A percentile compares a stretch with the other conserved stretches of the same genome.
Evolutionary conservation across 1,140 invertebrate genomes (phyloP).

Genomic region (Drosophila repletoides): DNA sequence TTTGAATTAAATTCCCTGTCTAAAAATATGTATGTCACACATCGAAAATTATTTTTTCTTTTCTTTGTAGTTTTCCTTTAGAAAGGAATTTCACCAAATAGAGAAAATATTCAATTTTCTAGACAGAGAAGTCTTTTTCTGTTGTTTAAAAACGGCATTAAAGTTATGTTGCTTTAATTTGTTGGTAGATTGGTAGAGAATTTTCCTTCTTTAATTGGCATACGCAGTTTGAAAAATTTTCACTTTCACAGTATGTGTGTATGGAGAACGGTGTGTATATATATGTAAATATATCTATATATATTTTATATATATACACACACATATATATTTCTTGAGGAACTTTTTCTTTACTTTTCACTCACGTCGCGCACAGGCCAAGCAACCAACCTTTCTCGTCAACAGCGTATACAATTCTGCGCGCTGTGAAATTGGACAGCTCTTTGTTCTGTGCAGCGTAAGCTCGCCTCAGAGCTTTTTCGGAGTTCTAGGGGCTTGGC

Average conservation of each 20-base stretch:
- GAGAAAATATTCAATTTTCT: slow-evolving; percentile 38
- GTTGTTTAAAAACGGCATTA: not conserved
- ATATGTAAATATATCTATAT: slow-evolving; percentile 25
- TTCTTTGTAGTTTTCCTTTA: not conserved
- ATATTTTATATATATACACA: slow-evolving; percentile 21
- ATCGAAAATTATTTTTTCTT: slow-evolving; percentile 24
- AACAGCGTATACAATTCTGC: slow-evolving; percentile 81
- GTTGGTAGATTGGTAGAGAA: not conserved
- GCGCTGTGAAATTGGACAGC: slow-evolving; percentile 38
- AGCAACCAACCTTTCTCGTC: slow-evolving; percentile 78
- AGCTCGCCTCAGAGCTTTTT: slow-evolving; percentile 62
- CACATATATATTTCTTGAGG: slow-evolving; percentile 9
- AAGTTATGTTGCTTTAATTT: not conserved
- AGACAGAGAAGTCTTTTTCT: not conserved
- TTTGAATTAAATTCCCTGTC: slow-evolving; percentile 63
- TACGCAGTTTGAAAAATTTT: slow-evolving; percentile 62
- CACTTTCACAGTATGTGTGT: slow-evolving; percentile 55
- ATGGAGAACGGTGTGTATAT: slow-evolving; percentile 11
- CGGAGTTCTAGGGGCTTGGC: slow-evolving; percentile 55
- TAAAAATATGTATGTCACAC: slow-evolving; percentile 37
- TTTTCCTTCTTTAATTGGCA: slow-evolving; percentile 50
- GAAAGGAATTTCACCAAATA: slow-evolving; percentile 43
- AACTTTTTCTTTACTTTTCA: slow-evolving; percentile 30
- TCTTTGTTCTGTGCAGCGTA: slow-evolving; percentile 43
- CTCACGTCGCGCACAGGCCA: slow-evolving; percentile 47